A percentile compares a stretch with the other conserved stretches of the same genome.
Conservation (phyloP, 2,797 vertebrate species). For the Serranus cabrilla region DNA sequence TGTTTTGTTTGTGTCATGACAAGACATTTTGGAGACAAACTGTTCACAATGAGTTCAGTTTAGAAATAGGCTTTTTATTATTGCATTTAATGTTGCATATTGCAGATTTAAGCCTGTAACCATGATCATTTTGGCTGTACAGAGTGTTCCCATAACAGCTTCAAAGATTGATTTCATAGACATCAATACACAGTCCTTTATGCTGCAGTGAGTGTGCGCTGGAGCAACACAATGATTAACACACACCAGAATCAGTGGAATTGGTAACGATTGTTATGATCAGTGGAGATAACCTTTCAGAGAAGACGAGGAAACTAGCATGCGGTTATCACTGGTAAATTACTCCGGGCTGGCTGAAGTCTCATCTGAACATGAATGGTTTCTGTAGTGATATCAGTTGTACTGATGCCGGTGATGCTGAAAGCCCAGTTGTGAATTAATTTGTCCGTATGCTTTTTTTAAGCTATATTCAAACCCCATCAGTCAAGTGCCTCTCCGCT, state of each 20-base stretch:
- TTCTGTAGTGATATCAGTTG: slow-evolving; percentile 32
- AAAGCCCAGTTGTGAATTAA: slow-evolving; percentile 42
- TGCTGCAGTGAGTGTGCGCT: not conserved
- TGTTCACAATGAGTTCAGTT: not conserved
- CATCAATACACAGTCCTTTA: not conserved
- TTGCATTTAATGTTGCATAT: slow-evolving; percentile 2
- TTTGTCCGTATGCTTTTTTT: slow-evolving; percentile 30
- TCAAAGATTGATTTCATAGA: slow-evolving; percentile 2
- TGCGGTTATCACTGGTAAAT: slow-evolving; percentile 43
- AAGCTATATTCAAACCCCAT: slow-evolving; percentile 11
- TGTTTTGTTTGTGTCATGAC: too few relatives aligned
- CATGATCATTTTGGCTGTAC: not conserved
- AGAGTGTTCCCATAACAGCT: not conserved
- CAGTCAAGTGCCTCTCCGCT: slow-evolving; percentile 39
- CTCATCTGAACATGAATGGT: slow-evolving; percentile 40
- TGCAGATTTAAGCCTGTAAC: not conserved
- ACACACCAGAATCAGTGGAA: not conserved
- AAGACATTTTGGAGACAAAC: too few relatives aligned
- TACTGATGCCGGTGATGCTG: slow-evolving; percentile 21
- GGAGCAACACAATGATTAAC: slow-evolving; percentile 19
- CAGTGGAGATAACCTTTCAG: slow-evolving; percentile 52
- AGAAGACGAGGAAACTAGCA: slow-evolving; percentile 33
- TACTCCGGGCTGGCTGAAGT: slow-evolving; percentile 24
- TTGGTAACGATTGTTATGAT: slow-evolving; percentile 32
- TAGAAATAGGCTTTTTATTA: not conserved